Percentiles rank a stretch among this genome's conserved stretches.
These are phyloP conservation scores for Leptopilina clavipes DNA, from an alignment of 1,140 invertebrate species.

Conservation along the genomic window DNA sequence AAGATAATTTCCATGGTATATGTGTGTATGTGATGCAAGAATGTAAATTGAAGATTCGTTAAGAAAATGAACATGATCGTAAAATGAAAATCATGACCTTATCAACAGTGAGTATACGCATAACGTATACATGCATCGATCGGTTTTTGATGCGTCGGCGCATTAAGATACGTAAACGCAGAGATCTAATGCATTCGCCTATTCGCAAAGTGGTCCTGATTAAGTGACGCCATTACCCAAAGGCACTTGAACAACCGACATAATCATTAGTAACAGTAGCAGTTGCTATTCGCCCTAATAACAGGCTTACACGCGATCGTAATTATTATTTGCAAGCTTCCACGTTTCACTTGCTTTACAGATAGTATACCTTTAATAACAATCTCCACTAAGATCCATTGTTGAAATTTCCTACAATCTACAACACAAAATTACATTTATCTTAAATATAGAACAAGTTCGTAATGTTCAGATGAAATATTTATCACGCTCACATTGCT, in stretches of 20 bases:
- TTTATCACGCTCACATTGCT: no score
- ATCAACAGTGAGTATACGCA: neutral
- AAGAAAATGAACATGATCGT: neutral
- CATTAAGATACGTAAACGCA: conserved; percentile 36
- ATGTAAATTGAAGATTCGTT: neutral
- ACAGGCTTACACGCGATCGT: conserved; percentile 61
- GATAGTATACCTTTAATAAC: conserved; percentile 8
- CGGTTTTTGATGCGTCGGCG: conserved; percentile 39
- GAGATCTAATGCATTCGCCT: conserved; percentile 45
- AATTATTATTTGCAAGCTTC: conserved; percentile 62
- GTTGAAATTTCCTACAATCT: neutral
- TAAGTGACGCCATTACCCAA: conserved; percentile 57
- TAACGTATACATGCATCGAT: neutral
- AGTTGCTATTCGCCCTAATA: conserved; percentile 61
- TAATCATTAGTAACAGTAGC: conserved; percentile 63
- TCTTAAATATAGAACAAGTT: neutral
- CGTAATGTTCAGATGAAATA: no score
- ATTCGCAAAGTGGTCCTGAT: conserved; percentile 56
- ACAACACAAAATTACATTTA: neutral
- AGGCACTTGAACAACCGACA: conserved; percentile 59
- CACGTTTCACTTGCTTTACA: neutral
- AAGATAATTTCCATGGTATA: no score
- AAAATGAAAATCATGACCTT: conserved; percentile 14
- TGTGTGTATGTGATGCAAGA: no score
- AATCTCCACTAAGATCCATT: neutral